phyloP scores from a whole-genome alignment of 2,797 vertebrate genomes.

The Myripristis murdjan region DNA sequence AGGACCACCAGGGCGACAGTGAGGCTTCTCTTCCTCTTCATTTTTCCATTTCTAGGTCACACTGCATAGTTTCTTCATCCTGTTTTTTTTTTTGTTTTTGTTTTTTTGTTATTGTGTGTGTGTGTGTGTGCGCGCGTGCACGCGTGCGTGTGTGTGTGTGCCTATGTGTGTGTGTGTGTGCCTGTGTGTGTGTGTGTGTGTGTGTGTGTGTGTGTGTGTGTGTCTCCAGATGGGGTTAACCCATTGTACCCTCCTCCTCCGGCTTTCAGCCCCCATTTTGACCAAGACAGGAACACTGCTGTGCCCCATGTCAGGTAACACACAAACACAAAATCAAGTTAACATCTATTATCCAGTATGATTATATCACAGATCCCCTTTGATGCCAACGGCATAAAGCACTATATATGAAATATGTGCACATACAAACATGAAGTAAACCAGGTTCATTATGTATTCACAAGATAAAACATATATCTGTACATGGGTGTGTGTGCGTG shows the following conservation, averaged over 20 bases:
- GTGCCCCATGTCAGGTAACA: conserved; percentile 82
- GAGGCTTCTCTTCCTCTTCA: not conserved
- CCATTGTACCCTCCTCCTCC: conserved; percentile 78
- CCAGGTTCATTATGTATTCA: too few relatives aligned
- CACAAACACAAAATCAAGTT: not conserved
- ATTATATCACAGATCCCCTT: too few relatives aligned
- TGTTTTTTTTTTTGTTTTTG: not conserved
- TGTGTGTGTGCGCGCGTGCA: too few relatives aligned
- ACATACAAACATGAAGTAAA: too few relatives aligned
- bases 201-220: conserved; percentile 10
- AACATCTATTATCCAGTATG: too few relatives aligned
- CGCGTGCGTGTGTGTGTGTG: too few relatives aligned
- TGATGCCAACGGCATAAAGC: not conserved
- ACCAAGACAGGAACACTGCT: conserved; percentile 76
- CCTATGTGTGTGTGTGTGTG: too few relatives aligned
- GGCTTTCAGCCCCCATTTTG: conserved; percentile 75
- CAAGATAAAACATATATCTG: too few relatives aligned
- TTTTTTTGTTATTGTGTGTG: too few relatives aligned
- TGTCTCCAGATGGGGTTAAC: conserved; percentile 49
- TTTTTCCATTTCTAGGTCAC: too few relatives aligned
- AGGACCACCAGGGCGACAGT: conserved; percentile 69
- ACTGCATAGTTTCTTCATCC: too few relatives aligned
- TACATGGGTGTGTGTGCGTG: not conserved
- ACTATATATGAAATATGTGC: not conserved
- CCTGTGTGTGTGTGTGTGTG: too few relatives aligned